phyloP scores from a whole-genome alignment of 2,888 invertebrate species.

The Quadroppia sp. region DNA sequence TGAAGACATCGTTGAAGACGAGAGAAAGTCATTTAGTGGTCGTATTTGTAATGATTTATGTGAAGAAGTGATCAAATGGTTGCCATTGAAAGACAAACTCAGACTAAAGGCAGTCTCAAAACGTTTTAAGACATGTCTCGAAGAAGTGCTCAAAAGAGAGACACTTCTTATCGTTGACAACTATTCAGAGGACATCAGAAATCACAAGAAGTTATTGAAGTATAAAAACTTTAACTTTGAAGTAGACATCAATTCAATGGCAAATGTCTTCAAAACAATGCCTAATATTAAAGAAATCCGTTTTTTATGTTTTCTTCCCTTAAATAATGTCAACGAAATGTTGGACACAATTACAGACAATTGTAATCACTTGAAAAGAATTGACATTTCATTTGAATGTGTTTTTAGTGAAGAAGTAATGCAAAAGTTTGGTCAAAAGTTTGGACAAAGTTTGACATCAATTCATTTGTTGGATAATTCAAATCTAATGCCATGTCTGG shows the following conservation, averaged over 20 bases:
- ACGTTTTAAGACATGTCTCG: neutral
- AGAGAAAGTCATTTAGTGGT: neutral
- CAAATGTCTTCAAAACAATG: no score
- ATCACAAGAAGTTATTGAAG: no score
- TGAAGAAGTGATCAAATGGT: neutral
- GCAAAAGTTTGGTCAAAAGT: neutral
- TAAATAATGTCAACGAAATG: neutral
- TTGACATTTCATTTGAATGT: neutral
- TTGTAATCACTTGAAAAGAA: neutral
- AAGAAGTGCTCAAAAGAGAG: neutral
- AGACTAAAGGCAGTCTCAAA: neutral
- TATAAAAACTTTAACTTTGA: no score
- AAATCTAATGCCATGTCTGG: no score
- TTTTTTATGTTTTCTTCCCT: neutral
- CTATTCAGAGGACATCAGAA: neutral
- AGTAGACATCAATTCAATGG: no score
- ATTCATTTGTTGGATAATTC: no score
- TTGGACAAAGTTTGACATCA: neutral
- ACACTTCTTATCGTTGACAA: neutral
- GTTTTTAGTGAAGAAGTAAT: neutral
- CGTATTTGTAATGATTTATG: slow-evolving; percentile 11
- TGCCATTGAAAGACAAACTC: neutral
- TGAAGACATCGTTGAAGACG: no score
- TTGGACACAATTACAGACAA: neutral
- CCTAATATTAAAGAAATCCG: no score